Evolutionary conservation across 1,140 invertebrate genomes (phyloP).

Genomic region (Drosophila novamexicana): DNA sequence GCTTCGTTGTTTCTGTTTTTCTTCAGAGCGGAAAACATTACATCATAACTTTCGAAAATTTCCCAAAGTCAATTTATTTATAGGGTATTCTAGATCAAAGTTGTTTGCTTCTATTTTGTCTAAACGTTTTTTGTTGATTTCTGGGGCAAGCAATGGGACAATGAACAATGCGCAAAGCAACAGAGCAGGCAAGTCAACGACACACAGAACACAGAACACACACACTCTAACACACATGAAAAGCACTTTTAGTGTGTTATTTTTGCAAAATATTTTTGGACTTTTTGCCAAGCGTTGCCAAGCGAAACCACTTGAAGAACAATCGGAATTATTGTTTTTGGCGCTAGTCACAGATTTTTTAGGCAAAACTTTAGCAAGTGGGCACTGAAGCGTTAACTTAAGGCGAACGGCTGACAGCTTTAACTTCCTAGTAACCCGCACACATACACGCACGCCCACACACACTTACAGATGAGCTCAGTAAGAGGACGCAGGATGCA

Average conservation of each 20-base stretch:
- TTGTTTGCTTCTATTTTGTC: constrained; percentile 10
- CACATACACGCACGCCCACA: neutral
- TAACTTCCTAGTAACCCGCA: constrained; percentile 27
- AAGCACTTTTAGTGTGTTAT: constrained; percentile 37
- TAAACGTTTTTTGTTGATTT: constrained; percentile 43
- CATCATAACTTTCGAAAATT: neutral
- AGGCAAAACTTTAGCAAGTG: neutral
- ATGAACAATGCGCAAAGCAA: constrained; percentile 42
- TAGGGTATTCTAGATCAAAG: constrained; percentile 17
- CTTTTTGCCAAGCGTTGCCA: constrained; percentile 20
- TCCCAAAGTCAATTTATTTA: neutral
- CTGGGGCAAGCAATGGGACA: constrained; percentile 29
- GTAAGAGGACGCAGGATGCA: constrained; percentile 40
- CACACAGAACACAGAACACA: constrained; percentile 8
- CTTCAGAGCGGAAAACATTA: too few species aligned
- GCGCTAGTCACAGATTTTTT: constrained; percentile 69
- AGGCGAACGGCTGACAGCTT: constrained; percentile 34
- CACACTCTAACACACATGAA: neutral
- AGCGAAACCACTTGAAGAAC: constrained; percentile 67
- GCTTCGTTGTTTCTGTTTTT: too few species aligned
- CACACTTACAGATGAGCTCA: constrained; percentile 10
- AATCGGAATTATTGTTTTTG: constrained; percentile 68
- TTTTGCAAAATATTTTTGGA: constrained; percentile 39
- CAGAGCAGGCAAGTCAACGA: constrained; percentile 38
- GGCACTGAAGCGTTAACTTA: constrained; percentile 43